Evolutionary conservation across 2,797 vertebrate species (phyloP), one percentile per base, ranked within the genome.

Genomic region (Sebastes steindachneri): DNA sequence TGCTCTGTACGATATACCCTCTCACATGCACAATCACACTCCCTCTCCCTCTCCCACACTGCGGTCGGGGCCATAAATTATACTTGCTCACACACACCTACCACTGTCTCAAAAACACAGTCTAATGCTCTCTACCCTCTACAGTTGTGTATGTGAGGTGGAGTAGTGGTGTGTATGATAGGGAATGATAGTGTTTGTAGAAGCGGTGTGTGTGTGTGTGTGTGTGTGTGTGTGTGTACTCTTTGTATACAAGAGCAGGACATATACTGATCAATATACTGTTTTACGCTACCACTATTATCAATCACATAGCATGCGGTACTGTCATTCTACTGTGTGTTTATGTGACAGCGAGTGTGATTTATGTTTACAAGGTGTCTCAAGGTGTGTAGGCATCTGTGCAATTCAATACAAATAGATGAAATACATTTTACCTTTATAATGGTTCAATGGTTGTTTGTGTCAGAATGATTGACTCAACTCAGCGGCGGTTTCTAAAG

Each of bases 191-290:
- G 2, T 45, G 63, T 74, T 75, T 77, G 67, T 11, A 54, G 28
- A 31, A 53, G 51, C 79, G 3, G 58, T 26, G 55, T 28, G 58
- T 26, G 55, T 28, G 14, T 28, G 55, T 28, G 15, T 29, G 37
- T 37, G 29, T 29, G 57, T 25, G 55, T 28, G 14, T 28, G 37
- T 41, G 19, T 51, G 7, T 26, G 35, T 25, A 51, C 7, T 48
- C 45, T 48, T 15, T 10, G 55, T 68, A 53, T 33, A 33, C 8
- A 17, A 62, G 45, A 68, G 48, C 6, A 58, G 59, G 79, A 45
- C 45, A 79, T 77, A 29, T 53, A 78, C 58, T 65, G 80, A 86
- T 88, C 88, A 83, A 89, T 90, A 88, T 2, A 69, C 62, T 75
- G 48, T 53, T 82, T 66, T 15, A 55, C 45, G 62, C 55, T 7